Evolutionary conservation across 35 echinoderm and acorn worm species (phyloP).

Genomic region (Lytechinus variegatus): DNA sequence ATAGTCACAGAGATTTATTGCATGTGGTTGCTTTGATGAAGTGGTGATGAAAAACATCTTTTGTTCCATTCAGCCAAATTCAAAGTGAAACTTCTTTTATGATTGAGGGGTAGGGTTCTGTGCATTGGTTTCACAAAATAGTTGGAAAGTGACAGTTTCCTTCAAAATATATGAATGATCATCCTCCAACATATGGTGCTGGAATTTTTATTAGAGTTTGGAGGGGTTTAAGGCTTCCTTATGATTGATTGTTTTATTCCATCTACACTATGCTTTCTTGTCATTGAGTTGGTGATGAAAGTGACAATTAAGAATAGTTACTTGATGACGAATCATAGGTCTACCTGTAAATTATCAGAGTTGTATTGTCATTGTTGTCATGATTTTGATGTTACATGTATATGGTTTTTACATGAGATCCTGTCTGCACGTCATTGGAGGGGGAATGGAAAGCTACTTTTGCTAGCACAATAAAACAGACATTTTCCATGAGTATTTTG

Average conservation of each 20-base stretch:
- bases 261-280: background rate
- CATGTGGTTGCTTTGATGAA: background rate
- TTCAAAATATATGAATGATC: background rate
- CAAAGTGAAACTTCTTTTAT: background rate
- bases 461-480: too few relatives aligned
- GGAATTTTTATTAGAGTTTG: background rate
- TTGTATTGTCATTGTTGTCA: too few relatives aligned
- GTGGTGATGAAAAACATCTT: conserved; percentile 8
- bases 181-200: background rate
- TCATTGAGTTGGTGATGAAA: background rate
- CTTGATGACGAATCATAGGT: background rate
- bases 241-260: background rate
- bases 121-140: background rate
- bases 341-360: background rate
- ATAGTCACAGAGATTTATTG: background rate
- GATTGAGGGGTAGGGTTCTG: background rate
- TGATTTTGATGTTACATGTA: too few relatives aligned
- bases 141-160: background rate
- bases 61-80: background rate
- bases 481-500: too few relatives aligned
- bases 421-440: too few relatives aligned
- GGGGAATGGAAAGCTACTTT: too few relatives aligned
- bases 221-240: background rate
- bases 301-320: background rate
- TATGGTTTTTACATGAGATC: too few relatives aligned